Percentiles rank a stretch among this genome's conserved stretches.
phyloP scores from a whole-genome alignment of 1,140 invertebrate genomes.

The Steinernema feltiae region DNA sequence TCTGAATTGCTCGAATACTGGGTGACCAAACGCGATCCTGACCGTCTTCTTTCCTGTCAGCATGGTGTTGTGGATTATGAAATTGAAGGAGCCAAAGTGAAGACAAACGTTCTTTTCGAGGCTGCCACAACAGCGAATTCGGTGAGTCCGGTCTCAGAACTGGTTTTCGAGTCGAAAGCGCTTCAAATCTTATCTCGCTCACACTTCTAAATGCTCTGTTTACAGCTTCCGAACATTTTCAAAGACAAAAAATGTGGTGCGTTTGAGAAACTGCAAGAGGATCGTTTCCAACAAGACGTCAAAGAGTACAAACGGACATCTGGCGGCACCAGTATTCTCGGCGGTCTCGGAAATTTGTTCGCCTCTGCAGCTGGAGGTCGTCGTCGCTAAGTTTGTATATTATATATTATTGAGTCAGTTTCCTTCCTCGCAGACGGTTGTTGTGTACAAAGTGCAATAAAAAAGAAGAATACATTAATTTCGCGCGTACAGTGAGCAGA shows the following conservation, averaged over 20 bases:
- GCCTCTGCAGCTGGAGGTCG: not conserved
- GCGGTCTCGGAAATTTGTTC: constrained; percentile 49
- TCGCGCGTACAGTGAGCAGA: not conserved
- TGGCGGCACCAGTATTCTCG: constrained; percentile 47
- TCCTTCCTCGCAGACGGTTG: not conserved
- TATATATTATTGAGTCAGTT: not conserved
- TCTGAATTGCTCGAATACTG: constrained; percentile 57
- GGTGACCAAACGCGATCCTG: constrained; percentile 55
- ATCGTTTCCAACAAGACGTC: constrained; percentile 55
- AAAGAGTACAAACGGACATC: constrained; percentile 46
- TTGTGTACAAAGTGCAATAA: constrained; percentile 15
- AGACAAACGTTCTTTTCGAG: constrained; percentile 56
- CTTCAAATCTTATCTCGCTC: not conserved
- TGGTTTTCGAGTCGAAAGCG: not conserved
- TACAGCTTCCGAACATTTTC: constrained; percentile 52
- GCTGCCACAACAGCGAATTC: constrained; percentile 56
- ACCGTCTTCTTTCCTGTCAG: constrained; percentile 53
- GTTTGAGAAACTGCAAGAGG: constrained; percentile 55
- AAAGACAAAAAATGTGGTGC: constrained; percentile 56
- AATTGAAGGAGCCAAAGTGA: constrained; percentile 57
- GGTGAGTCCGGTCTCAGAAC: constrained; percentile 21
- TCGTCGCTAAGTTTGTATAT: not conserved
- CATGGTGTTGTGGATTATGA: constrained; percentile 56
- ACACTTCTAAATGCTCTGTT: not conserved
- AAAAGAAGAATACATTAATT: not conserved